Base-by-base conservation (phyloP, 2,113 vertebrate species). In the Sinocyclocheilus anshuiensis region DNA sequence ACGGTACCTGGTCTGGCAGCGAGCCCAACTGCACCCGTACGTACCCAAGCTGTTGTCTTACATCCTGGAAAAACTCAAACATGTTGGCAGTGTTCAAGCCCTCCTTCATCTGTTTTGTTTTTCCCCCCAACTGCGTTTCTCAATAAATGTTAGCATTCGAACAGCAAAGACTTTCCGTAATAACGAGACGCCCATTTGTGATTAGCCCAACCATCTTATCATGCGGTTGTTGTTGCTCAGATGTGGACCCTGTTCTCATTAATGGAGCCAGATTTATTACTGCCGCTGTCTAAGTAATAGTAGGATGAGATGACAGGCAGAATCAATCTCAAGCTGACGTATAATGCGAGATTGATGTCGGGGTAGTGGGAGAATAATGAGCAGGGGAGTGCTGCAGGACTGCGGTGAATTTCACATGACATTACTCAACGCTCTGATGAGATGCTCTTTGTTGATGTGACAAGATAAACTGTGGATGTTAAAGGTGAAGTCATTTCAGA, bases 1-100 rank as follows among this genome's bases (percentile, higher is more conserved):
- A 99, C 81, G 97, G 97, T 90, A 99, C 98, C 0, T 99, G 98
- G 98, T 98, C 98, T 86, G 97, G 97, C 87, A 89, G 90, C 0
- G 92, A 97, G 88, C 98, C 98, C 86, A 99, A 99, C 91, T 99
- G 98, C 91, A 99, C 98, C 93, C 94, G 98, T 99, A 95, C 95
- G 97, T 94, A 75, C 87, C 22, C 22, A 10, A 61, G 3, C 57
- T 61, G 57, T 61, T 61, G 57, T n/a, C 20, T 61, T n/a, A 61
- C 57, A 61, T n/a, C 20, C 57, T n/a, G 57, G 57, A 61, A 61
- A n/a, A 61, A 61, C 57, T 48, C 24, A 10, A 36, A 7, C 57
- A 79, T 79, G 29, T n/a, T 79, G 77, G 77, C 33, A 39, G 29
- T 0, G 18, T 33, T 50, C 2, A 10, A 6, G 24, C 48, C 8